These are phyloP conservation scores for Vicugna pacos DNA, from an alignment of 2,113 vertebrate species.

Conservation along the genomic window DNA sequence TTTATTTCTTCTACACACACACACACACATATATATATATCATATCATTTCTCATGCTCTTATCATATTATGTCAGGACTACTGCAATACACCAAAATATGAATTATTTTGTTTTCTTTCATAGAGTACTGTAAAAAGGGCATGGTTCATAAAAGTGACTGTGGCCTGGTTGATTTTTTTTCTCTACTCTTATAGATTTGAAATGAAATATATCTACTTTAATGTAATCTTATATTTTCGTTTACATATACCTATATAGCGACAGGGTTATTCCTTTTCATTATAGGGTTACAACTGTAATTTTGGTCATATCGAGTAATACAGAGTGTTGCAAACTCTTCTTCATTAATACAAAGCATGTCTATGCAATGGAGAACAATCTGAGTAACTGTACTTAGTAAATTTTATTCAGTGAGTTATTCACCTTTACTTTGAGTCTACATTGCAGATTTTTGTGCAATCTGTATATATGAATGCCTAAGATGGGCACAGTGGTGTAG, in stretches of 20 bases:
- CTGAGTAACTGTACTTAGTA: neutral
- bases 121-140: neutral
- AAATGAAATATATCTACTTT: neutral
- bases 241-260: neutral
- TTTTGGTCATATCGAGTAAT: neutral
- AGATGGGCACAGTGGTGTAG: neutral
- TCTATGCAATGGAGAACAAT: neutral
- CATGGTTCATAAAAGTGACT: neutral
- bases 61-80: neutral
- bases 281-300: neutral
- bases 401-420: neutral
- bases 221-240: neutral
- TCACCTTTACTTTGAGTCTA: neutral
- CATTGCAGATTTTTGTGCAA: neutral
- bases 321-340: neutral
- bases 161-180: neutral
- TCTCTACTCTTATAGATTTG: neutral
- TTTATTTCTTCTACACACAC: neutral
- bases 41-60: neutral
- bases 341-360: neutral
- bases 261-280: neutral
- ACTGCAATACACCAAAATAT: neutral
- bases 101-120: conserved; percentile 13
- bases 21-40: too few relatives aligned
- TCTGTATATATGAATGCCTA: neutral